Evolutionary conservation across 2,888 invertebrate genomes (phyloP).

Genomic region (Drosophila niveifrons): DNA sequence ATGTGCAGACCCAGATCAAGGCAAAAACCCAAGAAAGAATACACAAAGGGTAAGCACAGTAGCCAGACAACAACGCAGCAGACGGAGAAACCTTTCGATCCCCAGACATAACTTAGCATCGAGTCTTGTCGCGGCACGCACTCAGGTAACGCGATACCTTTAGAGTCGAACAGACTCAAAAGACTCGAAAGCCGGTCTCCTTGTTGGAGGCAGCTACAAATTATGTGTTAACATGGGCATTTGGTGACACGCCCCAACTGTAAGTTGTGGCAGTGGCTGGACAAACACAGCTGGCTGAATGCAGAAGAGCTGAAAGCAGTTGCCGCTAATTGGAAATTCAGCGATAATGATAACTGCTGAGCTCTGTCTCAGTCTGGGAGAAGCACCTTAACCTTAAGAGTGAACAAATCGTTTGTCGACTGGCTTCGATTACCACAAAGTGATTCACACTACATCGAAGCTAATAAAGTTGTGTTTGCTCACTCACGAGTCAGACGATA

Average conservation of each 20-base stretch:
- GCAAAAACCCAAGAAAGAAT: conserved; percentile 2
- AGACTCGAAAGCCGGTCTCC: conserved; percentile 24
- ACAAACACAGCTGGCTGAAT: conserved; percentile 5
- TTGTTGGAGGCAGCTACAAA: conserved; percentile 63
- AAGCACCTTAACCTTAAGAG: conserved; percentile 36
- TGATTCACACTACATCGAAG: conserved; percentile 21
- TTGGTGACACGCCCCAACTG: conserved; percentile 69
- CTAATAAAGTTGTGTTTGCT: conserved; percentile 9
- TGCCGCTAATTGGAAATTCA: conserved; percentile 65
- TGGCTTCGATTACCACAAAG: conserved; percentile 2
- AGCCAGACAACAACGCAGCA: conserved; percentile 42
- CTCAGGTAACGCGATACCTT: conserved; percentile 65
- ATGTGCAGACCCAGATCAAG: conserved; percentile 28
- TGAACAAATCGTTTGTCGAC: conserved; percentile 11
- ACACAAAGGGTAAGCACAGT: conserved; percentile 59
- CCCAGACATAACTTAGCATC: conserved; percentile 6
- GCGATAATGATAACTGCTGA: conserved; percentile 67
- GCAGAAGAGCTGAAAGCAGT: conserved; percentile 15
- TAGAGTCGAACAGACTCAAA: not conserved
- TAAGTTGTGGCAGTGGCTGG: conserved; percentile 1
- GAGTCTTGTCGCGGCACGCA: conserved; percentile 25
- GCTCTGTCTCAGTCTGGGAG: conserved; percentile 4
- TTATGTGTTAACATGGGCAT: conserved; percentile 74
- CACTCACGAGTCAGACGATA: not conserved
- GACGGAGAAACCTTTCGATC: not conserved